Conservation (phyloP, 2,113 vertebrate species). For the Plecotus auritus region DNA sequence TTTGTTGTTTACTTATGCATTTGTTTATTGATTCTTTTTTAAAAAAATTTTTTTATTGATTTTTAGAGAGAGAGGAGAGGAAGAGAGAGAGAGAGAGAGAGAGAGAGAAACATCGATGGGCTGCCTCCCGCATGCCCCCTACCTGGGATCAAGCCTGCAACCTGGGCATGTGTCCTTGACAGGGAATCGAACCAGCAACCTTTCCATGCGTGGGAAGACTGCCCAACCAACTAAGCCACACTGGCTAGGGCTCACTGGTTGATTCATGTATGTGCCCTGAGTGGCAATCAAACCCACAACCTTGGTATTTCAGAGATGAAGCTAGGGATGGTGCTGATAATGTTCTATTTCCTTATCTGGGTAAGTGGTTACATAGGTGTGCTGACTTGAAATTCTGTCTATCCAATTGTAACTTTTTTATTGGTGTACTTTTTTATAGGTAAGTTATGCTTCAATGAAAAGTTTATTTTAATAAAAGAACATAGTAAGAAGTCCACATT, state of each 20-base stretch:
- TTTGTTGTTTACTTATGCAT: not conserved
- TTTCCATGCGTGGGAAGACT: not conserved
- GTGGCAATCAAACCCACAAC: no score
- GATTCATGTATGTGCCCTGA: no score
- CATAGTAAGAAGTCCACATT: not conserved
- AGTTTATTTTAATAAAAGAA: not conserved
- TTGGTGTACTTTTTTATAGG: not conserved
- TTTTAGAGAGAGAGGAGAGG: not conserved
- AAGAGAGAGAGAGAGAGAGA: not conserved
- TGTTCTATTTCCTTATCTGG: not conserved
- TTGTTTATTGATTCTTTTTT: not conserved
- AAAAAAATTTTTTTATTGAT: not conserved
- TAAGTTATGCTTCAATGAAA: slow-evolving; percentile 37
- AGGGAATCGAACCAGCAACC: not conserved
- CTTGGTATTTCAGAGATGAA: no score
- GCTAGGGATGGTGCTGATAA: not conserved
- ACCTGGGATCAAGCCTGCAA: not conserved
- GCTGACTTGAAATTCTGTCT: slow-evolving; percentile 30
- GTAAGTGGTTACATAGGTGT: not conserved
- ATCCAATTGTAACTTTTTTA: not conserved
- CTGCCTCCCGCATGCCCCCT: not conserved
- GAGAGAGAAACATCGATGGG: no score
- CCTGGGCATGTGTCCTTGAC: not conserved
- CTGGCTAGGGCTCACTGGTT: no score
- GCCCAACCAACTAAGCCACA: not conserved